Base-by-base conservation (phyloP, 2,888 invertebrate species). In the Hydraecia micacea region DNA sequence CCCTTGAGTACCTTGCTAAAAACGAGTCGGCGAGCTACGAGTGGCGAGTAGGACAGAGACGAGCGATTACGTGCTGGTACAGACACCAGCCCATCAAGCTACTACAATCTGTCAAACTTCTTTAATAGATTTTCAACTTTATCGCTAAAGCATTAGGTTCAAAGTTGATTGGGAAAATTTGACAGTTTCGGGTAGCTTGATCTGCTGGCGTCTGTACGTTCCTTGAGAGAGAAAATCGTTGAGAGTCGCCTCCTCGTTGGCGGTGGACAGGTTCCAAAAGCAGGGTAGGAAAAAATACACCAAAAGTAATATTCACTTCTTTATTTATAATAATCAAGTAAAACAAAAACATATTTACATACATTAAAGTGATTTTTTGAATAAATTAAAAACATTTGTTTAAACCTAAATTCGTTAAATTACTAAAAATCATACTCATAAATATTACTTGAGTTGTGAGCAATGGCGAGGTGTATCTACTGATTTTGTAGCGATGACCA, bases 311-410 rank as follows among this genome's bases (percentile, higher is more conserved):
- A 83, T 1, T 60, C 84, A 79, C 80, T 70, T 80, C 70, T 83
- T 83, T 83, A 83, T 84, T 83, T 71, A 81, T 75, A 81, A 81
- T 85, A 69, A 72, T 62, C 68, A 80, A 75, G 1, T 85, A 73
- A 72, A 85, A 85, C 85, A 83, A 84, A 62, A 73, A 85, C 73
- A 81, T 73, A 85, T 85, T 69, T 85, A 84, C 82, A 84, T 85
- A 76, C 42, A 63, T 8, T 66, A 55, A 1, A 73, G 70, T 81
- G 76, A 32, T 63, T 39, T n/a, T 49, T 67, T 36, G 1, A 85
- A 83, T 83, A 85, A 83, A 83, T 83, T 75, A 83, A 60, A 55
- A 81, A 63, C 66, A 46, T 55, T 82, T 49, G 2, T 58, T 32
- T 80, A 60, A 73, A 75, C 75, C 85, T 83, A 83, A 85, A 75